phyloP scores from a whole-genome alignment of 2,113 vertebrate species.

The Himantopus leucocephalus region DNA sequence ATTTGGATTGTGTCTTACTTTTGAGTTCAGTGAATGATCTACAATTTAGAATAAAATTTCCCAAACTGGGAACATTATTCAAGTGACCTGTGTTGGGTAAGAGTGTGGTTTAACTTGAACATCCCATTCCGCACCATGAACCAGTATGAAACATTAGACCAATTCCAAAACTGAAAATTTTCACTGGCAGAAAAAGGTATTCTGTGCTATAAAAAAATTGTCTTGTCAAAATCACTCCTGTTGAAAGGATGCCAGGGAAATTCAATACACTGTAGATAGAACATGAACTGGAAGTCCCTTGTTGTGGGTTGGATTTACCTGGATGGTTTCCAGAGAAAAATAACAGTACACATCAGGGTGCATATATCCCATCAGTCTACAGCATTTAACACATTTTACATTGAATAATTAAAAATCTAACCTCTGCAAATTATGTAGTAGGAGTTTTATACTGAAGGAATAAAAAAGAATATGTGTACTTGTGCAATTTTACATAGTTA shows the following conservation, averaged over 20 bases:
- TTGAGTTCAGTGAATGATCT: not conserved
- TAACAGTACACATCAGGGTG: not conserved
- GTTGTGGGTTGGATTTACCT: not conserved
- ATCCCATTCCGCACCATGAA: rapidly evolving
- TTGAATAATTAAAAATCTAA: not conserved
- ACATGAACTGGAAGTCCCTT: not conserved
- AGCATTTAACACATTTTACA: not conserved
- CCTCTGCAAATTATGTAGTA: not conserved
- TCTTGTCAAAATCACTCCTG: not conserved
- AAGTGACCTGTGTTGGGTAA: not conserved
- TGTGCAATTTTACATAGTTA: not conserved
- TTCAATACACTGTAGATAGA: not conserved
- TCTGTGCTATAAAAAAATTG: not conserved
- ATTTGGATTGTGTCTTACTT: not conserved
- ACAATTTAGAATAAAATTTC: not conserved
- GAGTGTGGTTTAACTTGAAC: not conserved
- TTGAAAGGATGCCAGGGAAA: not conserved
- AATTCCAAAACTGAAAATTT: not conserved
- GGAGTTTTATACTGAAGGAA: not conserved
- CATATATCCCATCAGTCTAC: not conserved
- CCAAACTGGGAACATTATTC: not conserved
- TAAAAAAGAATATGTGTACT: not conserved
- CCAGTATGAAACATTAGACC: not conserved
- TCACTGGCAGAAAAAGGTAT: not conserved
- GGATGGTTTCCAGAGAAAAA: not conserved